Conservation (phyloP, 1,140 invertebrate genomes). For the Cydia fagiglandana region DNA sequence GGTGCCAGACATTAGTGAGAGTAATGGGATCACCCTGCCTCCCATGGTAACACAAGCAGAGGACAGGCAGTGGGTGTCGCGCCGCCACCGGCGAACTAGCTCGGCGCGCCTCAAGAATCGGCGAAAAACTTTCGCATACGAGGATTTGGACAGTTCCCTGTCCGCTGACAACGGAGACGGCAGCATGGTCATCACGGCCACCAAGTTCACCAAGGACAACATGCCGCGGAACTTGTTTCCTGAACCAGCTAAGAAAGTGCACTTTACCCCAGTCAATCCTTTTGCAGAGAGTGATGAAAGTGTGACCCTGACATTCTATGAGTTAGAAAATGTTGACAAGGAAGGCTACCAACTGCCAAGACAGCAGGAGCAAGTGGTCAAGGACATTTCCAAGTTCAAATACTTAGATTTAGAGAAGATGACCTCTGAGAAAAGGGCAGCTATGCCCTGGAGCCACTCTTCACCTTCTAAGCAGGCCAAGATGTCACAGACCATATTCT, state of each 20-base stretch:
- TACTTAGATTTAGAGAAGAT: constrained; percentile 72
- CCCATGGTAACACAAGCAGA: constrained; percentile 58
- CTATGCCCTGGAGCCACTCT: constrained; percentile 62
- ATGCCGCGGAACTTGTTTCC: constrained; percentile 74
- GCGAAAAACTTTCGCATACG: constrained; percentile 67
- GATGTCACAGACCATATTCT: constrained; percentile 55
- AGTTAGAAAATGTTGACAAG: constrained; percentile 62
- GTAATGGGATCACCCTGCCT: constrained; percentile 72
- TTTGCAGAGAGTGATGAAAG: constrained; percentile 76
- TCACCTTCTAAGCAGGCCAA: constrained; percentile 70
- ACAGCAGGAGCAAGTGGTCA: constrained; percentile 45
- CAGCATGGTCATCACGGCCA: constrained; percentile 78
- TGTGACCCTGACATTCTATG: constrained; percentile 76
- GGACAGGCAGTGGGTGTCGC: constrained; percentile 48
- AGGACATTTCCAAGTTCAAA: constrained; percentile 72
- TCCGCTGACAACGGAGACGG: constrained; percentile 80
- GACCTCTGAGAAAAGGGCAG: constrained; percentile 59
- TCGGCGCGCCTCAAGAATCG: constrained; percentile 55
- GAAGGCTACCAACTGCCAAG: constrained; percentile 46
- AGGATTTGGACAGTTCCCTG: constrained; percentile 79
- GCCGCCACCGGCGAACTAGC: constrained; percentile 54
- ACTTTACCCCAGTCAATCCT: constrained; percentile 72
- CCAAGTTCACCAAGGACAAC: constrained; percentile 74
- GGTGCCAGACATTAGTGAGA: constrained; percentile 38
- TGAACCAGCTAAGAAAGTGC: constrained; percentile 68